Conservation (phyloP, 2,888 invertebrate genomes). For the Drosophila parthenogenetica region DNA sequence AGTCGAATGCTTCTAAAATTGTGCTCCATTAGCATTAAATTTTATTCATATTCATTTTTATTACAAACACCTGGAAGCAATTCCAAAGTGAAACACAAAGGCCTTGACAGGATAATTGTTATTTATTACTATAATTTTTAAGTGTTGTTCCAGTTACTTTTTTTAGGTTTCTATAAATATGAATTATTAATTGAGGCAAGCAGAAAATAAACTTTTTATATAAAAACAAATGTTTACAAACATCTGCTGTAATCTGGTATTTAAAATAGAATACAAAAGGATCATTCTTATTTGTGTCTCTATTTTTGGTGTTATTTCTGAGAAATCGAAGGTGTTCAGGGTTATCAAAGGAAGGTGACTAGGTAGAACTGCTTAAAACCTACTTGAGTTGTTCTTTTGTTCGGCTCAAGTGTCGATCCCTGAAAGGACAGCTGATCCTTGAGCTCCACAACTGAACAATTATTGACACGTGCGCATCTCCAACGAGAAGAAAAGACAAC, state of each 20-base stretch:
- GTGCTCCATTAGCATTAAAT: neutral
- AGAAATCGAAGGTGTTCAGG: neutral
- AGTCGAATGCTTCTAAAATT: neutral
- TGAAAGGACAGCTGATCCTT: conserved; percentile 61
- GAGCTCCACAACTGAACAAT: conserved; percentile 67
- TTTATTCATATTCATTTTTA: no score
- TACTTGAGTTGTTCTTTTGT: conserved; percentile 7
- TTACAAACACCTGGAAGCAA: conserved; percentile 5
- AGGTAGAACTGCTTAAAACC: neutral
- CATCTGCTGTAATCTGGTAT: no score
- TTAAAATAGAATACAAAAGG: neutral
- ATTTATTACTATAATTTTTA: neutral
- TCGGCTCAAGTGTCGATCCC: conserved; percentile 1
- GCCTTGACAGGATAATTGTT: neutral
- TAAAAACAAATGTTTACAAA: no score
- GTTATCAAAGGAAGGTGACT: conserved; percentile 3
- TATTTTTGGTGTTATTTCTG: neutral
- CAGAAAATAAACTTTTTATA: no score
- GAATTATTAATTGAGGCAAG: no score
- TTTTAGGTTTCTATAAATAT: no score
- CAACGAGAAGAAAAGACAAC: conserved; percentile 36
- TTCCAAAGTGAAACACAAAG: neutral
- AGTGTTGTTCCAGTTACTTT: no score
- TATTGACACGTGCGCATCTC: conserved; percentile 77
- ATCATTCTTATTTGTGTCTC: neutral